These are phyloP conservation scores for Carcinoscorpius rotundicauda DNA, from an alignment of 1,140 invertebrate species.

Conservation along the genomic window DNA sequence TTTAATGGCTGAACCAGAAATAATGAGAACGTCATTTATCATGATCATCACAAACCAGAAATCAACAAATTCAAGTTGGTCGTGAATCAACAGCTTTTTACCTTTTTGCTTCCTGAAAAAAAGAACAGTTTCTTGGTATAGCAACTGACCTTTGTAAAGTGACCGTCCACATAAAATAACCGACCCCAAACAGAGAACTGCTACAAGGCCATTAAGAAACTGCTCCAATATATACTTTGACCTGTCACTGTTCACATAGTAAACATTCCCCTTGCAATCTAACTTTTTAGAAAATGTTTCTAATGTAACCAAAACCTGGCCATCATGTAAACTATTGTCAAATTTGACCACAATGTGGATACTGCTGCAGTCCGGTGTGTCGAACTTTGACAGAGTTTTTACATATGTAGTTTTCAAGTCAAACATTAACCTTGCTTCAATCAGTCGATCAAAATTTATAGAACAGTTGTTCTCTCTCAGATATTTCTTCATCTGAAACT, in stretches of 20 bases:
- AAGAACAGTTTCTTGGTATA: conserved; percentile 62
- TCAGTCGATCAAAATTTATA: conserved; percentile 61
- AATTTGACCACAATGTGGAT: conserved; percentile 53
- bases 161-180: conserved; percentile 76
- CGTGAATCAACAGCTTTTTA: conserved; percentile 58
- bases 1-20: conserved; percentile 84
- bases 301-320: conserved; percentile 70
- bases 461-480: conserved; percentile 46
- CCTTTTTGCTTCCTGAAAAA: conserved; percentile 63
- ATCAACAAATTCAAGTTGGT: conserved; percentile 85
- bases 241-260: conserved; percentile 24
- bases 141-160: conserved; percentile 68
- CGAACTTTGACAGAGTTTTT: conserved; percentile 64
- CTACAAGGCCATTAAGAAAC: conserved; percentile 76
- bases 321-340: conserved; percentile 28
- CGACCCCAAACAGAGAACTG: conserved; percentile 69
- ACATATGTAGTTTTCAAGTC: conserved; percentile 77
- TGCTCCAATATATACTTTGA: conserved; percentile 18
- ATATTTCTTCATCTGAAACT: conserved; percentile 46
- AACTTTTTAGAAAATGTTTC: conserved; percentile 62
- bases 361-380: conserved; percentile 74
- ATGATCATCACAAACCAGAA: conserved; percentile 98
- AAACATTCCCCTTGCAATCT: conserved; percentile 62
- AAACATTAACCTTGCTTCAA: conserved; percentile 54
- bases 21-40: conserved; percentile 85